Evolutionary conservation across 2,797 vertebrate species (phyloP).

Genomic region (Arremon aurantiirostris): DNA sequence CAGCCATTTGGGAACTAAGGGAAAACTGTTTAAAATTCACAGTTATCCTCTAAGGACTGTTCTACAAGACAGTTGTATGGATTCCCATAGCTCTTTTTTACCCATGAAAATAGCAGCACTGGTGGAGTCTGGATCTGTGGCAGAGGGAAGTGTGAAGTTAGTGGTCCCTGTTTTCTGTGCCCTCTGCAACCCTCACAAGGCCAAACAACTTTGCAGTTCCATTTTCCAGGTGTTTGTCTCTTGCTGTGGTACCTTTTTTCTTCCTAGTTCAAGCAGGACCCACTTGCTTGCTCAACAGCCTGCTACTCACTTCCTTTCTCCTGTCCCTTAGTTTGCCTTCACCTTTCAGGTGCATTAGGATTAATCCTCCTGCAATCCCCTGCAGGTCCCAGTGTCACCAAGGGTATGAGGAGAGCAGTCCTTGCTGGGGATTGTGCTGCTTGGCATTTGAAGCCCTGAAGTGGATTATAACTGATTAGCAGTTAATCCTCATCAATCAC

Average conservation of each 20-base stretch:
- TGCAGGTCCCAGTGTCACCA: not conserved
- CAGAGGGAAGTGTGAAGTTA: not conserved
- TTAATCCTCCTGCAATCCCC: not conserved
- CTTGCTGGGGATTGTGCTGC: not conserved
- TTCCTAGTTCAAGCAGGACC: not conserved
- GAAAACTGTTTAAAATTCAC: not conserved
- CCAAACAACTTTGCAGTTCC: not conserved
- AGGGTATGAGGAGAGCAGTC: not conserved
- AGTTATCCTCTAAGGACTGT: not conserved
- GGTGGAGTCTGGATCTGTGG: not conserved
- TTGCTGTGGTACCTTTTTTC: not conserved
- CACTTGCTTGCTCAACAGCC: not conserved
- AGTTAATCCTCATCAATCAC: not conserved
- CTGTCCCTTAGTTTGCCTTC: not conserved
- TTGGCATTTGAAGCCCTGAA: not conserved
- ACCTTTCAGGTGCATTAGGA: not conserved
- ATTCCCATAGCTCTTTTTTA: not conserved
- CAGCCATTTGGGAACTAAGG: not conserved
- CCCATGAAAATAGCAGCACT: not conserved
- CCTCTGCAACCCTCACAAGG: not conserved
- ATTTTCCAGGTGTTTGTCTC: not conserved
- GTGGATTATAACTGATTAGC: not conserved
- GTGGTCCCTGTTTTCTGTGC: not conserved
- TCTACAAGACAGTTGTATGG: not conserved
- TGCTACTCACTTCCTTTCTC: not conserved